Base-by-base conservation (phyloP, 2,113 vertebrate species). In the Thymallus thymallus region DNA sequence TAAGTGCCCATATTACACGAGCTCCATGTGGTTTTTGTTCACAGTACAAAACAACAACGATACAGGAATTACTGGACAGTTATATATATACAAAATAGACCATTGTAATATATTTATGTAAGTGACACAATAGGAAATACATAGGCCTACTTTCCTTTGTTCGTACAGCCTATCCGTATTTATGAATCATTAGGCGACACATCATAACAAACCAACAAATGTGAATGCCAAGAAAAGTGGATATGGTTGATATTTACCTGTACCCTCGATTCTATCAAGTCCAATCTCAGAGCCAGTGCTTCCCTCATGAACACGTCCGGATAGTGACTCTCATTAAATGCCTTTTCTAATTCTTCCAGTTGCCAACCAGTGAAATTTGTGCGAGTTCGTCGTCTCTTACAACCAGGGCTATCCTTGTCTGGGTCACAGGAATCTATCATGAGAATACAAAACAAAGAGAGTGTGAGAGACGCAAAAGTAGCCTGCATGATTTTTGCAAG, bases 331-430 rank as follows among this genome's bases (percentile, higher is more conserved):
- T 99, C 98, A 71, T 97, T 99, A 91, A 99, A 99, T 61, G 98
- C 98, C 86, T 99, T 99, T 89, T 99, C 98, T 92, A 99, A 90
- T 91, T 99, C 98, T 88, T 99, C 98, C 88, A 99, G 92, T 92
- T 99, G 98, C 98, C 98, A 99, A 84, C 98, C 98, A 3, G 98
- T 99, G 91, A 99, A 99, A 96, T 99, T 99, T 79, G 98, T 99
- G 87, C 98, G 95, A 75, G 98, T 99, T 91, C 98, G 93, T 91
- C 98, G 92, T 87, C 98, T 95, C 89, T 99, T 99, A 92, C 98
- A 99, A 77, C 98, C 96, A 18, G 98, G 98, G 74, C 97, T 98
- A 91, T 99, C 98, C 94, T 99, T 99, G 90, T 99, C 98, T 73
- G 96, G 96, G 88, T 99, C 98, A 85, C 94, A 94, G 71, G 96